phyloP scores from a whole-genome alignment of 2,113 vertebrate species.

The Chaetorhynchus papuensis region DNA sequence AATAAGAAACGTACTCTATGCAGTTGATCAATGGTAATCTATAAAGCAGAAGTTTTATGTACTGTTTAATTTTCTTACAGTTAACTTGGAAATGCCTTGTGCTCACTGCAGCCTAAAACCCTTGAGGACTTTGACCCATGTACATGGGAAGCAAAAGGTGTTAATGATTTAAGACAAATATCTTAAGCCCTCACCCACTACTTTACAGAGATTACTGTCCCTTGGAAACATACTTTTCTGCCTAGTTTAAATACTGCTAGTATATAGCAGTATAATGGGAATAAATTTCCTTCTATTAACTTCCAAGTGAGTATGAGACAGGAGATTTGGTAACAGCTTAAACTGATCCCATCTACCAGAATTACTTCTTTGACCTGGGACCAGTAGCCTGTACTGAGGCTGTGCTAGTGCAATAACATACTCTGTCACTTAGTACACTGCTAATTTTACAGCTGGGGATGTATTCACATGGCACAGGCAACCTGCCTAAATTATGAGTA shows the following conservation, averaged over 20 bases:
- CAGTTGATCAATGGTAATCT: background rate
- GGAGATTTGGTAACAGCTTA: background rate
- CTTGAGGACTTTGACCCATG: background rate
- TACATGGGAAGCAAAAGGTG: background rate
- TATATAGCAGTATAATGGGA: background rate
- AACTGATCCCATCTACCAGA: background rate
- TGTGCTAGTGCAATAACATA: background rate
- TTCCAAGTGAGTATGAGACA: background rate
- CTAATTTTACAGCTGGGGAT: background rate
- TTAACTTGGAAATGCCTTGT: background rate
- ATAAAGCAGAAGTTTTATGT: background rate
- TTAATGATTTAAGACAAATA: background rate
- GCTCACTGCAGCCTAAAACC: background rate
- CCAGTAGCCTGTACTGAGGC: background rate
- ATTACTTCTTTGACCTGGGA: background rate
- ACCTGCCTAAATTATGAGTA: background rate
- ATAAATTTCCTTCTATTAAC: background rate
- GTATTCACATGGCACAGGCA: background rate
- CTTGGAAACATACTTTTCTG: background rate
- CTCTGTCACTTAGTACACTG: too few relatives aligned
- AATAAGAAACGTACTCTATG: background rate
- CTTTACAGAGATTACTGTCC: background rate
- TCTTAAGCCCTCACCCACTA: background rate
- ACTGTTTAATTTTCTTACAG: background rate
- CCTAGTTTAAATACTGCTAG: background rate